Base-by-base conservation (phyloP, 2,113 vertebrate genomes). In the Proteles cristata region DNA sequence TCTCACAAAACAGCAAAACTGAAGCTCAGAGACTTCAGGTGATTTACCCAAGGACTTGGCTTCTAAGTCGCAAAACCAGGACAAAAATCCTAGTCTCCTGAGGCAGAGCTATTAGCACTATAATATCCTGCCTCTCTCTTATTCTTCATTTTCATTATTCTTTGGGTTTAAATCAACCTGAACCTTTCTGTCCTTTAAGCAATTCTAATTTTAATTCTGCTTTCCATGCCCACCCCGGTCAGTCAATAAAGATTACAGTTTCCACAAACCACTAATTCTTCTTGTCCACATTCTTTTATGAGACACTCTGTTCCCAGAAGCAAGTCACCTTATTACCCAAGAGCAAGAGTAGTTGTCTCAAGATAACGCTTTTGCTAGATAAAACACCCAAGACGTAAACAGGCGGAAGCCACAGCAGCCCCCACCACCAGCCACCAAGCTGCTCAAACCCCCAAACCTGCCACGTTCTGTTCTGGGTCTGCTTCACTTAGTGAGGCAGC, bases 281-380 rank as follows among this genome's bases (percentile, higher is more conserved):
- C 82, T 89, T 80, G 25, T 45, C 84, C 50, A 53, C 43, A 53
- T 82, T 93, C 85, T 96, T 96, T 93, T 83, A 92, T 35, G 83
- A 97, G 50, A 68, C 65, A 3, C 58, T 86, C 86, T 86, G 35
- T 81, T 68, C 65, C 83, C 68, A 92, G 69, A 97, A 94, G 53
- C 88, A 45, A 92, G 45, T 85, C n/a, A 26, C 90, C 87, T 84
- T 93, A 84, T 79, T 93, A 76, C 94, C 63, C 66, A 95, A 93
- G 25, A 98, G 76, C 50, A 94, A 95, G 94, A 95, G 94, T 79
- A 92, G 39, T 81, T 97, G 58, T 82, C 84, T 97, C 93, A 86
- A 97, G 96, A 96, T 97, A 98, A 97, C 79, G 91, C 73, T 35
- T 66, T 95, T 50, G 31, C 92, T 96, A 98, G 97, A 97, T 93